Percentiles rank a stretch among this genome's conserved stretches.
These are phyloP conservation scores for Bimastos eiseni DNA, from an alignment of 2,888 invertebrate species.

Conservation along the genomic window DNA sequence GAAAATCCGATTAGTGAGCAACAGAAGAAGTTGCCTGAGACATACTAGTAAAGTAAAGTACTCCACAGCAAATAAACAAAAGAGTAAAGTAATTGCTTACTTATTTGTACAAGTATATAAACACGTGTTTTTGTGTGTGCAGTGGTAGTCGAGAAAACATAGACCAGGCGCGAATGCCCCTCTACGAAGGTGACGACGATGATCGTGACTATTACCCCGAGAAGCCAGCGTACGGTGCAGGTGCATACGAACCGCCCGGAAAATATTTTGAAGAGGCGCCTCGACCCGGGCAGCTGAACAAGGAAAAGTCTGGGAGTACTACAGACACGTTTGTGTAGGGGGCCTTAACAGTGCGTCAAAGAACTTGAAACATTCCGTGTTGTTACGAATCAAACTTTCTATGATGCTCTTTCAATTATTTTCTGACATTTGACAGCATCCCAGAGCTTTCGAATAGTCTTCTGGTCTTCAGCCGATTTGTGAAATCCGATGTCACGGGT, in stretches of 20 bases:
- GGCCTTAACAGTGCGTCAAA: not conserved
- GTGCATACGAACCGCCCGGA: not conserved
- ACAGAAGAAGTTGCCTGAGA: too few species aligned
- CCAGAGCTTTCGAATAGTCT: not conserved
- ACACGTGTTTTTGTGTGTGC: not conserved
- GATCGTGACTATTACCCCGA: conserved; percentile 14
- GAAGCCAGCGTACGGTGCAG: not conserved
- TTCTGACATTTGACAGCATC: not conserved
- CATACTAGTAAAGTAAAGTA: too few species aligned
- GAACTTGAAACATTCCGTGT: not conserved
- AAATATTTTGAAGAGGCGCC: not conserved
- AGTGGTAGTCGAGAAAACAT: conserved; percentile 3
- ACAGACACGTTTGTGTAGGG: conserved; percentile 1
- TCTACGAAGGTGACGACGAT: not conserved
- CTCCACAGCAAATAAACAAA: too few species aligned
- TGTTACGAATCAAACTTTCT: not conserved
- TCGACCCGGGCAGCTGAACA: not conserved
- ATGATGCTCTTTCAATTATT: conserved; percentile 1
- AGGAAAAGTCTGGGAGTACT: not conserved
- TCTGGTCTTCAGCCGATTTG: not conserved
- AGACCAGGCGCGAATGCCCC: not conserved
- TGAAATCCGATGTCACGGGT: not conserved
- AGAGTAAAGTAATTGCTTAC: too few species aligned
- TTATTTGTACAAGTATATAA: not conserved
- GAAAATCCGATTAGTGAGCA: not conserved